Conservation (phyloP, 2,888 invertebrate genomes). For the Neocrepidodera transversa region DNA sequence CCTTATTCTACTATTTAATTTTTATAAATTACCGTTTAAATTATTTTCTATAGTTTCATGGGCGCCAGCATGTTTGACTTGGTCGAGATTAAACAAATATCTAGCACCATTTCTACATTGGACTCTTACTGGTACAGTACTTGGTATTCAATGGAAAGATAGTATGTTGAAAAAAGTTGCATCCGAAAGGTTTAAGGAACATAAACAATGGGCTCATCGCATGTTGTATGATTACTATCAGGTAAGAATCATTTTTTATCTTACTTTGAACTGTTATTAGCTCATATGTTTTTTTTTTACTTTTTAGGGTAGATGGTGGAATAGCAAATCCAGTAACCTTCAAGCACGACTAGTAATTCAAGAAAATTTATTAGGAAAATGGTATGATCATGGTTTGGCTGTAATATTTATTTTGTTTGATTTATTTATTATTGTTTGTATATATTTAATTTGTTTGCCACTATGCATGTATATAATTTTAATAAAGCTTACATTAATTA, state of each 20-base stretch:
- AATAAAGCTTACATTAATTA: constrained; percentile 45
- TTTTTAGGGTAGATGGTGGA: constrained; percentile 67
- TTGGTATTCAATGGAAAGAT: constrained; percentile 72
- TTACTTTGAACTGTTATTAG: too few species aligned
- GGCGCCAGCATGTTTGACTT: constrained; percentile 74
- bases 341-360: constrained; percentile 67
- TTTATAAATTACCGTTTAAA: too few species aligned
- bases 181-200: constrained; percentile 67
- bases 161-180: constrained; percentile 69
- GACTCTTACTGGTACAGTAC: constrained; percentile 64
- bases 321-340: constrained; percentile 65
- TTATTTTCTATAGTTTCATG: constrained; percentile 65
- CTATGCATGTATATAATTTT: constrained; percentile 46
- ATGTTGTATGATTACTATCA: constrained; percentile 69
- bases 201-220: constrained; percentile 61
- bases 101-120: constrained; percentile 73
- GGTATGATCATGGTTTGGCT: constrained; percentile 52
- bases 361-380: constrained; percentile 61
- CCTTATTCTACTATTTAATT: too few species aligned
- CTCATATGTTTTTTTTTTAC: constrained; percentile 44
- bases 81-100: constrained; percentile 71
- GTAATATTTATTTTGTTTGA: constrained; percentile 29
- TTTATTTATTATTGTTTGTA: constrained; percentile 30
- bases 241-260: constrained; percentile 58
- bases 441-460: constrained; percentile 36